Percentiles rank a stretch among this genome's conserved stretches.
Conservation (phyloP, 2,797 vertebrate genomes). For the Nasua narica region DNA sequence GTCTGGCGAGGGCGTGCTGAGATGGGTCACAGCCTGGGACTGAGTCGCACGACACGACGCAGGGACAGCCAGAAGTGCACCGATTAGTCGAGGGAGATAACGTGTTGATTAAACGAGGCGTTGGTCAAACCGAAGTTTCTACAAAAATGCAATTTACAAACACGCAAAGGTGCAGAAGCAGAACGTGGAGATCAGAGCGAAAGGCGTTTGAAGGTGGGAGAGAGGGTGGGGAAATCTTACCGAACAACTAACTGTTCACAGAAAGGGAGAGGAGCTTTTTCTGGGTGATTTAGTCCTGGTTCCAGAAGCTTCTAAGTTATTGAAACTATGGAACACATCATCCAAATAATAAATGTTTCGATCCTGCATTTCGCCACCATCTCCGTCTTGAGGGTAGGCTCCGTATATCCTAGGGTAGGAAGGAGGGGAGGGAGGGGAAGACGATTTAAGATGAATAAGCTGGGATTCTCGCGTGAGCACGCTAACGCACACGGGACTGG, state of each 20-base stretch:
- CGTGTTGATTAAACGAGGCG: constrained; percentile 75
- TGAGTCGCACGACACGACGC: neutral
- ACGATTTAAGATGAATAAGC: neutral
- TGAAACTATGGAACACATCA: constrained; percentile 76
- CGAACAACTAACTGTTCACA: constrained; percentile 59
- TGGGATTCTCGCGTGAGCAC: neutral
- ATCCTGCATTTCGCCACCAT: constrained; percentile 58
- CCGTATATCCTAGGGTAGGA: neutral
- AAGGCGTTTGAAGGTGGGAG: constrained; percentile 29
- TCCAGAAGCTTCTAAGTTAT: constrained; percentile 75
- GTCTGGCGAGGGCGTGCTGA: neutral
- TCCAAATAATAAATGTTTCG: constrained; percentile 79
- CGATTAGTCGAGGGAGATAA: constrained; percentile 55
- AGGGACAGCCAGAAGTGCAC: neutral
- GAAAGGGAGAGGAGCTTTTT: constrained; percentile 65
- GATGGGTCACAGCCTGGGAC: neutral
- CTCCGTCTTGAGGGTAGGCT: neutral
- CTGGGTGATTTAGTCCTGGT: constrained; percentile 72
- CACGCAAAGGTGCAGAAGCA: neutral
- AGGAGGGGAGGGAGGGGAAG: neutral
- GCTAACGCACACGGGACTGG: neutral
- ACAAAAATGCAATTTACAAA: neutral
- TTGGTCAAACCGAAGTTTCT: constrained; percentile 68
- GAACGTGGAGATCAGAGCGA: neutral
- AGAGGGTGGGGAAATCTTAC: constrained; percentile 37